A percentile compares a stretch with the other conserved stretches of the same genome.
Conservation (phyloP, 2,888 invertebrate genomes). For the Muscina levida region DNA sequence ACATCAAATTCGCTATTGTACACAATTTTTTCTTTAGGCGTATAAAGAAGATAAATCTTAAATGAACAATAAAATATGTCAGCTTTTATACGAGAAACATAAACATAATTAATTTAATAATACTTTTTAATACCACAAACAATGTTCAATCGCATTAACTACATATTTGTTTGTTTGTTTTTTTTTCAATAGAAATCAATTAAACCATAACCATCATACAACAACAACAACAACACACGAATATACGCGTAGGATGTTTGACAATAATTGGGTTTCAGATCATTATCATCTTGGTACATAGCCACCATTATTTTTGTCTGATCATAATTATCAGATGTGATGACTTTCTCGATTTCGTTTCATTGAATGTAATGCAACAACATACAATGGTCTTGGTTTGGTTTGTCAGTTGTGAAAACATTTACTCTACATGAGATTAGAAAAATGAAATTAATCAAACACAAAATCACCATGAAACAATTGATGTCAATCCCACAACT, state of each 20-base stretch:
- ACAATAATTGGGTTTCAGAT: slow-evolving; percentile 42
- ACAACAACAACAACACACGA: background rate
- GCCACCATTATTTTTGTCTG: background rate
- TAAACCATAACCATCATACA: slow-evolving; percentile 14
- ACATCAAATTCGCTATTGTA: no score
- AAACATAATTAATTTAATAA: slow-evolving; percentile 65
- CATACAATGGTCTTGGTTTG: slow-evolving; percentile 1
- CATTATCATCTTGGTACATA: slow-evolving; percentile 14
- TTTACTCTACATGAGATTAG: slow-evolving; percentile 45
- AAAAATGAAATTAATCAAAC: slow-evolving; percentile 48
- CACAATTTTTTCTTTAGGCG: background rate
- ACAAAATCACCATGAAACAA: slow-evolving; percentile 18
- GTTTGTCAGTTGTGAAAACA: slow-evolving; percentile 26
- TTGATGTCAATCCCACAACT: slow-evolving; percentile 34
- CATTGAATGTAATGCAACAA: slow-evolving; percentile 35
- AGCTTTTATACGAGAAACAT: slow-evolving; percentile 37
- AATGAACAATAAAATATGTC: slow-evolving; percentile 20
- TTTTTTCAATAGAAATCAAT: slow-evolving; percentile 47
- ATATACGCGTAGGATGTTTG: slow-evolving; percentile 54
- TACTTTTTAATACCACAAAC: slow-evolving; percentile 36
- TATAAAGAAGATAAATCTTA: background rate
- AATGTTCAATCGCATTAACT: slow-evolving; percentile 29
- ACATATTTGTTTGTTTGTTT: slow-evolving; percentile 47
- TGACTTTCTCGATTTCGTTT: slow-evolving; percentile 36
- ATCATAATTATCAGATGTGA: background rate